These are phyloP conservation scores for Lanistes nyassanus DNA, from an alignment of 1,140 invertebrate genomes.

Conservation along the genomic window DNA sequence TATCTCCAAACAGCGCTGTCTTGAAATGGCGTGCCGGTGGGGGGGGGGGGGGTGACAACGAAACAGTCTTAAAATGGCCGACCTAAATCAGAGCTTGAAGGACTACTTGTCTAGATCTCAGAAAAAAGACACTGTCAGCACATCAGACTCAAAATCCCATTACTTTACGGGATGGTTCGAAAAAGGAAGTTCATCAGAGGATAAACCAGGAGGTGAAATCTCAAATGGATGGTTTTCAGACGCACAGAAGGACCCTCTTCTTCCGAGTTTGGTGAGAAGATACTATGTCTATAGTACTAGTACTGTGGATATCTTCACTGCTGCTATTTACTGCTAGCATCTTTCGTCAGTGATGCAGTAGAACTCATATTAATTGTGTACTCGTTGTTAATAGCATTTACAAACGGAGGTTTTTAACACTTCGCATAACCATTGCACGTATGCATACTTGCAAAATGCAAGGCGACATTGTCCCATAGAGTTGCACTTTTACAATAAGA, in stretches of 20 bases:
- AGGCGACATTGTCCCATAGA: too few relatives aligned
- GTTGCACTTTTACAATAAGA: too few relatives aligned
- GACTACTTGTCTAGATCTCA: slow-evolving; percentile 49
- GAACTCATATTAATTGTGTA: neutral
- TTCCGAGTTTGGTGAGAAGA: slow-evolving; percentile 55
- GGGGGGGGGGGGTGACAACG: neutral
- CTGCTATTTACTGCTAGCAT: neutral
- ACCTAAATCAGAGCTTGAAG: slow-evolving; percentile 46
- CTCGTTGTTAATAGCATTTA: neutral
- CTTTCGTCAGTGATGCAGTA: neutral
- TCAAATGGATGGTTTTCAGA: slow-evolving; percentile 61
- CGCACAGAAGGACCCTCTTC: slow-evolving; percentile 56
- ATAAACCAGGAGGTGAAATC: slow-evolving; percentile 40
- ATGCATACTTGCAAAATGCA: too few relatives aligned
- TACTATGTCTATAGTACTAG: neutral
- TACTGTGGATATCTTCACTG: neutral
- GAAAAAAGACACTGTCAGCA: slow-evolving; percentile 16
- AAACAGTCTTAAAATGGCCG: slow-evolving; percentile 39
- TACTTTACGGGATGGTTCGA: slow-evolving; percentile 46
- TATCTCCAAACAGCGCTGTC: neutral
- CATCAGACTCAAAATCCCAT: slow-evolving; percentile 23
- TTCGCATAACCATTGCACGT: neutral
- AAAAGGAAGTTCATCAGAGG: slow-evolving; percentile 27
- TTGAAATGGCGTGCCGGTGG: neutral
- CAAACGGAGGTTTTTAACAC: neutral